phyloP scores from a whole-genome alignment of 64 coral and sea anemone species.

The Cladopsammia gracilis region DNA sequence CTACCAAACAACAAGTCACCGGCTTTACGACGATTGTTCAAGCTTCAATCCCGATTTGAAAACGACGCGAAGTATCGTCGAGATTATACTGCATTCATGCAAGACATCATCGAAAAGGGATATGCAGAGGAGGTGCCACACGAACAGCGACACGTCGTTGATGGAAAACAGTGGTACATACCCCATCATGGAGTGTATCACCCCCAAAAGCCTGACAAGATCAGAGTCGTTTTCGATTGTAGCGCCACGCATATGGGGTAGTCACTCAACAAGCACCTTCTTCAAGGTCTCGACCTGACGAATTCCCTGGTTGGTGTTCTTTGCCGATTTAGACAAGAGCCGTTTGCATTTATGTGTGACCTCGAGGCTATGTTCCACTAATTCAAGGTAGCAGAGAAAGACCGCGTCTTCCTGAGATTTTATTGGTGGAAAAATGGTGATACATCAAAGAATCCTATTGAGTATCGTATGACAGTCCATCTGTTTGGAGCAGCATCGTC shows the following conservation, averaged over 20 bases:
- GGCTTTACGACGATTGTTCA: background rate
- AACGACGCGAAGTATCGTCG: background rate
- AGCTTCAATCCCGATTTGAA: background rate
- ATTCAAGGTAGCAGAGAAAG: background rate
- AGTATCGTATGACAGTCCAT: constrained; percentile 15
- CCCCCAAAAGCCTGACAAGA: constrained; percentile 13
- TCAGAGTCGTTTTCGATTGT: constrained; percentile 20
- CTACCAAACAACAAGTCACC: constrained; percentile 13
- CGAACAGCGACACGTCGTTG: background rate
- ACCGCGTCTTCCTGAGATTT: background rate
- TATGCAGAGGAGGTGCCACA: background rate
- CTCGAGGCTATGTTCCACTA: constrained; percentile 18
- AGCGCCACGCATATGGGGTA: background rate
- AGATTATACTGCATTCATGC: background rate
- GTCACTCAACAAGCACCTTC: constrained; percentile 29
- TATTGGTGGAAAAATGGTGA: background rate
- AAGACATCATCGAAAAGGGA: background rate
- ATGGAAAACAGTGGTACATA: background rate
- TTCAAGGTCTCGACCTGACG: constrained; percentile 17
- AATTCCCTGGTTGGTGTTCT: constrained; percentile 7
- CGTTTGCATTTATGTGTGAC: background rate
- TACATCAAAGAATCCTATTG: background rate
- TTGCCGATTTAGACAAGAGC: background rate
- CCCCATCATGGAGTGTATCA: constrained; percentile 40
- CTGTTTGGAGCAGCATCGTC: constrained; percentile 4